phyloP scores from a whole-genome alignment of 2,888 invertebrate genomes.

The Agrochola circellaris region DNA sequence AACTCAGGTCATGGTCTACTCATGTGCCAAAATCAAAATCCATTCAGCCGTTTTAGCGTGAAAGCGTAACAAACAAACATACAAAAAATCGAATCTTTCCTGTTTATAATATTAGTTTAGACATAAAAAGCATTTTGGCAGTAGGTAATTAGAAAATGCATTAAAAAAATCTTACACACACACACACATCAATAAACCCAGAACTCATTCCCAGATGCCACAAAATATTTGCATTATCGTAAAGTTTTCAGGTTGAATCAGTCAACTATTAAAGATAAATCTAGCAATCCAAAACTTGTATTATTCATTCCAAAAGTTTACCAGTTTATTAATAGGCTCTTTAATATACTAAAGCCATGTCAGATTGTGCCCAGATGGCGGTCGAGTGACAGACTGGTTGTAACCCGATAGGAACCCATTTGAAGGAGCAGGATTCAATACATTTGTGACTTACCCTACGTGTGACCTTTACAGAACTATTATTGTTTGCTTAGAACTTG shows the following conservation, averaged over 20 bases:
- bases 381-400: constrained; percentile 55
- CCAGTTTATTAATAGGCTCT: constrained; percentile 8
- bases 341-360: background rate
- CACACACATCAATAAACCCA: background rate
- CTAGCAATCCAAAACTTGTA: background rate
- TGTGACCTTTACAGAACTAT: constrained; percentile 56
- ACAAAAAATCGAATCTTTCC: too few species aligned
- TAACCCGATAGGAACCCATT: constrained; percentile 54
- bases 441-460: constrained; percentile 34
- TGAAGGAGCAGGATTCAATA: constrained; percentile 53
- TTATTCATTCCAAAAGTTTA: constrained; percentile 11
- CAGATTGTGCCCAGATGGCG: constrained; percentile 52
- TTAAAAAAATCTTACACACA: background rate
- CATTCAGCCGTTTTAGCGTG: too few species aligned
- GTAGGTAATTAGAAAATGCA: background rate
- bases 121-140: background rate
- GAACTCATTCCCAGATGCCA: background rate
- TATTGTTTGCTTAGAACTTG: constrained; percentile 53
- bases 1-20: too few species aligned
- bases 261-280: background rate
- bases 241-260: too few species aligned
- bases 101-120: too few species aligned
- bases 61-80: too few species aligned
- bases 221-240: background rate
- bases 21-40: too few species aligned